Conservation (phyloP, 2,888 invertebrate genomes). For the Phrixothrix hirtus region DNA sequence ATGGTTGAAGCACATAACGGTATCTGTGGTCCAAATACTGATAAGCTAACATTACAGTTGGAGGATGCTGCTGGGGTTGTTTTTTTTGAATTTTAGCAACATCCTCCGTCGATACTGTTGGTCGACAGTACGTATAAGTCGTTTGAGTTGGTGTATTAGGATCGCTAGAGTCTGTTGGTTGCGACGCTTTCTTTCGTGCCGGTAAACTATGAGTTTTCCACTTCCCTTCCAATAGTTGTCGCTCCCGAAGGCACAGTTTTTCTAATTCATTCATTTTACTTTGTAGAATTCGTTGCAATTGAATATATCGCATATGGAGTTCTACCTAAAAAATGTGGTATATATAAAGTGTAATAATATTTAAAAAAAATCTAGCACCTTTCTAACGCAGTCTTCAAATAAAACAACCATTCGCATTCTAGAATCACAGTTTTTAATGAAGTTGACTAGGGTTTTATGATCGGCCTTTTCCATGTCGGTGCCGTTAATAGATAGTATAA, state of each 20-base stretch:
- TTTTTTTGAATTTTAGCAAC: slow-evolving; percentile 58
- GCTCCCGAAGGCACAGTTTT: slow-evolving; percentile 76
- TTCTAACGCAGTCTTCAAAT: slow-evolving; percentile 94
- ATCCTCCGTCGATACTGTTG: slow-evolving; percentile 82
- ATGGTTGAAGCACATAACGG: slow-evolving; percentile 71
- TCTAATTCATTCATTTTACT: slow-evolving; percentile 84
- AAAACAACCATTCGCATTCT: slow-evolving; percentile 95
- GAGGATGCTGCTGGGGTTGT: slow-evolving; percentile 46
- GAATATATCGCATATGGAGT: slow-evolving; percentile 90
- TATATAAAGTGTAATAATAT: not conserved
- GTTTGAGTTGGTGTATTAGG: slow-evolving; percentile 59
- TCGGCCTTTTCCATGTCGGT: slow-evolving; percentile 93
- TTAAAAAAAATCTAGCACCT: slow-evolving; percentile 66
- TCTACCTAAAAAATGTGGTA: slow-evolving; percentile 64
- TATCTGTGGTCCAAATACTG: slow-evolving; percentile 73
- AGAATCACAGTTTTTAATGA: slow-evolving; percentile 86
- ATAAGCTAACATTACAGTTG: slow-evolving; percentile 54
- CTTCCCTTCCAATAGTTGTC: slow-evolving; percentile 80
- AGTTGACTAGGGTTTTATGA: slow-evolving; percentile 89
- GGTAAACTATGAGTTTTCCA: slow-evolving; percentile 91
- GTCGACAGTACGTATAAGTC: slow-evolving; percentile 67
- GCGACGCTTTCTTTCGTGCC: slow-evolving; percentile 77
- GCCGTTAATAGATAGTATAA: slow-evolving; percentile 95
- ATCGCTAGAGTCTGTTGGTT: slow-evolving; percentile 60
- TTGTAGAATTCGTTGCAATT: slow-evolving; percentile 82